Conservation (phyloP, 2,113 vertebrate genomes). For the Cranoglanis bouderius region DNA sequence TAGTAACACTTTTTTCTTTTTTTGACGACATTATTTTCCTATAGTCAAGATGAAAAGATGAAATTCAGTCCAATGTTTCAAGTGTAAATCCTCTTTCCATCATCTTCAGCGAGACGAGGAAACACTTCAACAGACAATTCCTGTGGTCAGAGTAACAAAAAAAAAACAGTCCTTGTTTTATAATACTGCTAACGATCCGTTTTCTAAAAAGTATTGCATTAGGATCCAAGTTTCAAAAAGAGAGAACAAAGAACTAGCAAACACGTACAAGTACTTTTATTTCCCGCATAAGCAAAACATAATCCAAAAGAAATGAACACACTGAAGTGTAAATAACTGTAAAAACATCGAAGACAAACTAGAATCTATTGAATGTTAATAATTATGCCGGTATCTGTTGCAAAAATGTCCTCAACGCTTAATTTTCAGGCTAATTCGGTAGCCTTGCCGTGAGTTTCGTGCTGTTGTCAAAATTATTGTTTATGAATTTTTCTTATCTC, state of each 20-base stretch:
- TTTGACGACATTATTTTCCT: conserved; percentile 29
- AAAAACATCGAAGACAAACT: conserved; percentile 49
- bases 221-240: conserved; percentile 43
- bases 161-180: neutral
- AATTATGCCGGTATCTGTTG: conserved; percentile 12
- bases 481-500: neutral
- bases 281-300: conserved; percentile 16
- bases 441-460: neutral
- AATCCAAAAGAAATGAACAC: conserved; percentile 23
- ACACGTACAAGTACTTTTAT: conserved; percentile 43
- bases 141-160: conserved; percentile 15
- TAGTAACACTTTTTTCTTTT: conserved; percentile 47
- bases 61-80: conserved; percentile 24
- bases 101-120: conserved; percentile 14
- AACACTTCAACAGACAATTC: conserved; percentile 31
- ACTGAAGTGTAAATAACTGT: conserved; percentile 33
- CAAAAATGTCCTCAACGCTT: neutral
- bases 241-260: conserved; percentile 44
- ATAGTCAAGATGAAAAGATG: conserved; percentile 7
- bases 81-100: conserved; percentile 38
- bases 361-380: conserved; percentile 41
- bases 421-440: neutral
- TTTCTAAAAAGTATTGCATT: conserved; percentile 55
- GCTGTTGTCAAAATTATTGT: neutral
- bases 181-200: conserved; percentile 28